phyloP scores from a whole-genome alignment of 2,888 invertebrate genomes.

The Epinotia bilunana region DNA sequence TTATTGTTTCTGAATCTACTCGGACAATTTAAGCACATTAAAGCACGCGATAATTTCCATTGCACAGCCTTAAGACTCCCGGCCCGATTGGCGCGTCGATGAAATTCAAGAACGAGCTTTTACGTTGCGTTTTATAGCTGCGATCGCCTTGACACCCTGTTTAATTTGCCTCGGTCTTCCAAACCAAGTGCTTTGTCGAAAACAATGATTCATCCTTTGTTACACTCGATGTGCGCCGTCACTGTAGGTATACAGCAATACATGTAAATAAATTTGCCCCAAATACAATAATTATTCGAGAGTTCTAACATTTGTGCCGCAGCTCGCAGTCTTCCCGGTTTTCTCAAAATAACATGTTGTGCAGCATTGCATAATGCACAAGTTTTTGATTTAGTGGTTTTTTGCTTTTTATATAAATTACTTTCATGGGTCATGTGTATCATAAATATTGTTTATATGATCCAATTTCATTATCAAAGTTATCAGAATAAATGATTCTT shows the following conservation, averaged over 20 bases:
- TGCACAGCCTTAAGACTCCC: too few relatives aligned
- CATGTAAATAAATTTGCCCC: constrained; percentile 25
- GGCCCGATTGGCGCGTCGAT: constrained; percentile 22
- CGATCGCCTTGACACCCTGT: constrained; percentile 38
- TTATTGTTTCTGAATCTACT: too few relatives aligned
- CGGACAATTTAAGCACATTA: too few relatives aligned
- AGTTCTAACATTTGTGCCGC: constrained; percentile 21
- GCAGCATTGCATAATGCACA: not conserved
- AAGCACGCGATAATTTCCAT: too few relatives aligned
- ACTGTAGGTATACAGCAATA: constrained; percentile 20
- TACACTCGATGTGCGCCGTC: constrained; percentile 21
- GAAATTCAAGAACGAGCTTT: constrained; percentile 35
- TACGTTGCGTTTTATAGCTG: constrained; percentile 40
- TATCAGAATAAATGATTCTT: constrained; percentile 14
- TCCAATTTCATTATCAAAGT: constrained; percentile 17
- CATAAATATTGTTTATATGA: not conserved
- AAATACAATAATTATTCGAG: constrained; percentile 11
- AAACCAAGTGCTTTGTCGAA: constrained; percentile 35
- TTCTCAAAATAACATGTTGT: constrained; percentile 15
- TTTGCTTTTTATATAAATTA: not conserved
- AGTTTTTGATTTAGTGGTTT: not conserved
- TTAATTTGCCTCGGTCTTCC: constrained; percentile 17
- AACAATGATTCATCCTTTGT: constrained; percentile 38
- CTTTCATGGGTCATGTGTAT: not conserved
- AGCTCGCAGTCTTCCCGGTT: not conserved